A percentile compares a stretch with the other conserved stretches of the same genome.
Evolutionary conservation across 2,888 invertebrate genomes (phyloP).

Genomic region (Mimas tiliae): DNA sequence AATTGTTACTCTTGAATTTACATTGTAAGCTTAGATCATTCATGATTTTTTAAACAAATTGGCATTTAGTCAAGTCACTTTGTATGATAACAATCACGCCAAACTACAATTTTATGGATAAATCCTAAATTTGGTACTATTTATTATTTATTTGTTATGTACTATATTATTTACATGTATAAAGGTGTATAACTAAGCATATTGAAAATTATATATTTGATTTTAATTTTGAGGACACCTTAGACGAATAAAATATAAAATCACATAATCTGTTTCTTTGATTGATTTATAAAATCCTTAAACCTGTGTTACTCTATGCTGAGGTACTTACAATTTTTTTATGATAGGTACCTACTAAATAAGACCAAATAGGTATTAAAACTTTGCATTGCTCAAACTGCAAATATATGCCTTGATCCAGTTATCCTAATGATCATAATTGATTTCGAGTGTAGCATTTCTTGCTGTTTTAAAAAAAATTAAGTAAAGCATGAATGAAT

Average conservation of each 20-base stretch:
- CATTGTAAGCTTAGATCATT: slow-evolving; percentile 49
- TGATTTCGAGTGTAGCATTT: too few species aligned
- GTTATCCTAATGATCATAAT: too few species aligned
- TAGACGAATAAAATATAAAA: slow-evolving; percentile 77
- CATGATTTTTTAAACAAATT: slow-evolving; percentile 61
- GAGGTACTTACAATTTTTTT: too few species aligned
- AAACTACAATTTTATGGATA: slow-evolving; percentile 78
- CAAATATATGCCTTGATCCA: too few species aligned
- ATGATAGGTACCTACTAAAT: too few species aligned
- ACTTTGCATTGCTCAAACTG: too few species aligned
- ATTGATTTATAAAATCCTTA: not conserved
- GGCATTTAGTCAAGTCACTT: slow-evolving; percentile 78
- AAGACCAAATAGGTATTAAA: too few species aligned
- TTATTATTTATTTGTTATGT: slow-evolving; percentile 85
- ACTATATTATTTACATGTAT: slow-evolving; percentile 84
- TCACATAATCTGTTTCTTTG: slow-evolving; percentile 10
- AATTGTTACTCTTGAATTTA: slow-evolving; percentile 62
- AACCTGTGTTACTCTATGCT: too few species aligned
- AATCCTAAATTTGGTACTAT: slow-evolving; percentile 80
- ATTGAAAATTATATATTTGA: slow-evolving; percentile 83
- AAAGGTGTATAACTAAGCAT: slow-evolving; percentile 84
- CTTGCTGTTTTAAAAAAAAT: too few species aligned
- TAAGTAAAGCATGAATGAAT: too few species aligned
- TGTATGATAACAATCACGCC: slow-evolving; percentile 78
- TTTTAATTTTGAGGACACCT: slow-evolving; percentile 80